These are phyloP conservation scores for Hipparchia semele DNA, from an alignment of 2,888 invertebrate species.

Conservation along the genomic window DNA sequence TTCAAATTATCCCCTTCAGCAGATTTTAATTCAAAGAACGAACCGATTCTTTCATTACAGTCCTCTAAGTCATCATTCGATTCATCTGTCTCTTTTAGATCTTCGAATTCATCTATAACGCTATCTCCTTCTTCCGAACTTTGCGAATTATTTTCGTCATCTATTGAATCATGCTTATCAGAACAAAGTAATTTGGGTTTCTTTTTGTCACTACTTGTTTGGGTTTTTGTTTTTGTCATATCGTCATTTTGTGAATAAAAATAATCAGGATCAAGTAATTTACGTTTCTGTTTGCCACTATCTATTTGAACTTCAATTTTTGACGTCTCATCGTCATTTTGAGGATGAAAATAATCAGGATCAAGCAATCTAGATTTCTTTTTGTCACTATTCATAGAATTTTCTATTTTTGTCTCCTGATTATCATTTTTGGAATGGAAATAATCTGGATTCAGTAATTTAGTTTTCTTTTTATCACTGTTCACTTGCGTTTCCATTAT, in stretches of 20 bases:
- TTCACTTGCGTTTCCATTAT: background rate
- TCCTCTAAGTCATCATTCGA: slow-evolving; percentile 52
- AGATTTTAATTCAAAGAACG: slow-evolving; percentile 63
- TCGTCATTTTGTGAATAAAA: background rate
- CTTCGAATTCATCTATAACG: slow-evolving; percentile 61
- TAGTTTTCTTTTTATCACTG: background rate
- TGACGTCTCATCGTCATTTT: no score
- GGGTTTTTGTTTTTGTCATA: background rate
- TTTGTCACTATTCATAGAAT: no score
- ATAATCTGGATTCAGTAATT: background rate
- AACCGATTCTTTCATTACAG: slow-evolving; percentile 53
- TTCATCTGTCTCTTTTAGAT: slow-evolving; percentile 77
- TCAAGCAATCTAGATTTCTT: no score
- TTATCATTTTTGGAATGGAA: background rate
- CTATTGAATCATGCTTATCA: background rate
- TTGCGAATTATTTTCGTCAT: slow-evolving; percentile 47
- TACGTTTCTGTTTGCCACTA: no score
- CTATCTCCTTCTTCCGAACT: slow-evolving; percentile 31
- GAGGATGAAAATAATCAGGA: no score
- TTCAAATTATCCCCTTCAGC: slow-evolving; percentile 67
- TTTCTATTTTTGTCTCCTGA: no score
- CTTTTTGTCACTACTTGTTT: background rate
- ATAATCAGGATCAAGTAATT: no score
- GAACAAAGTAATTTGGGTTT: background rate
- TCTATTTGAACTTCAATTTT: no score